Evolutionary conservation across 2,113 vertebrate species (phyloP).

Genomic region (Oncorhynchus kisutch): DNA sequence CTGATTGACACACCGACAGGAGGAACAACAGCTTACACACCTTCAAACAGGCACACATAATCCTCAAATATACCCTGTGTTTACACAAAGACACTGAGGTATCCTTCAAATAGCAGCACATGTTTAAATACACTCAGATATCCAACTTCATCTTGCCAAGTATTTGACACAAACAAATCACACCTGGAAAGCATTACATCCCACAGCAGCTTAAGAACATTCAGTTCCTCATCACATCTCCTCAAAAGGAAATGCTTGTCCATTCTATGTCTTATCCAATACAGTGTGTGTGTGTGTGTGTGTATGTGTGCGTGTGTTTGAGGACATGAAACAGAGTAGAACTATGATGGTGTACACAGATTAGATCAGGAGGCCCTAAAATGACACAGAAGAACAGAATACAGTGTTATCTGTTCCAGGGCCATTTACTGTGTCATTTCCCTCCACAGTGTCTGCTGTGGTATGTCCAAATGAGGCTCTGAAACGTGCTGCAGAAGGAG

Average conservation of each 20-base stretch:
- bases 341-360: neutral
- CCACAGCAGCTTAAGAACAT: neutral
- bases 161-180: constrained; percentile 2
- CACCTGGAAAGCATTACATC: constrained; percentile 3
- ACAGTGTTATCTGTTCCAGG: constrained; percentile 11
- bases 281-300: no score
- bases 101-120: neutral
- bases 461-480: constrained; percentile 13
- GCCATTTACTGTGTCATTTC: constrained; percentile 30
- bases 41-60: no score
- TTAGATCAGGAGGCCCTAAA: neutral
- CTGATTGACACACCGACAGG: constrained; percentile 31
- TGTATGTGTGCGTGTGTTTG: neutral
- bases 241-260: neutral
- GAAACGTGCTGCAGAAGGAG: constrained; percentile 35
- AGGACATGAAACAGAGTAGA: neutral
- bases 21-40: neutral
- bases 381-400: neutral
- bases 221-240: neutral
- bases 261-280: no score
- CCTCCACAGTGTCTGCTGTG: constrained; percentile 1
- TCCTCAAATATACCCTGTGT: neutral
- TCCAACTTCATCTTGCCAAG: neutral
- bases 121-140: neutral
- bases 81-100: neutral